Base-by-base conservation (phyloP, 53 echinoderm and acorn worm genomes). In the Stichopus horrens region DNA sequence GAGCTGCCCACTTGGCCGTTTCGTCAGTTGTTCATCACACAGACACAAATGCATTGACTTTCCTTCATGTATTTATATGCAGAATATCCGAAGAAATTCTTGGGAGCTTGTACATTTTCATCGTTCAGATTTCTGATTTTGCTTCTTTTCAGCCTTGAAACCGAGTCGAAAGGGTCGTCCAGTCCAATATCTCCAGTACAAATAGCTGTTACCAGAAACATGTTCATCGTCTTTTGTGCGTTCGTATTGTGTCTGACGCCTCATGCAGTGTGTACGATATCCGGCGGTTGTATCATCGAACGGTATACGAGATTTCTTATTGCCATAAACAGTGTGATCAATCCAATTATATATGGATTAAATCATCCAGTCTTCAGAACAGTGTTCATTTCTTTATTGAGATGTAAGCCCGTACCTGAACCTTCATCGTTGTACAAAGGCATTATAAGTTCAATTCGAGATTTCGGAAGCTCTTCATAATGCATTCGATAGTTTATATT, bases 141-240 rank as follows among this genome's bases (percentile, higher is more conserved):
- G 9, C 14, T 75, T 9, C 9, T 23, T 8, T 4, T 4, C 75
- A 75, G 22, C 75, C 21, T 21, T 23, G 51, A 37, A 23, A 75
- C 9, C 22, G 20, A 75, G 0, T 9, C 18, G 20, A 21, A 0
- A 21, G 51, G 0, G 1, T 0, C 1, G 11, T 59, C 59, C 59
- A 59, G 1, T 1, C 11, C 59, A 59, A 9, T 76, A 76, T 10
- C 76, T 1, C 76, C 76, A 22, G 5, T 76, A 6, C 22, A 76
- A 37, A 22, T 76, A 14, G 51, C 51, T 13, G 51, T 76, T 11
- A 76, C 76, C 8, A 76, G 23, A 37, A 76, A 76, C 53, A 52
- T 76, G 37, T 76, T 76, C 76, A 23, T 76, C 53, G 76, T 76
- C 23, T 76, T 76, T 7, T 76, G 76, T 76, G 76, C 76, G 5